Evolutionary conservation across 2,888 invertebrate genomes (phyloP).

Genomic region (Trichacis sp.): DNA sequence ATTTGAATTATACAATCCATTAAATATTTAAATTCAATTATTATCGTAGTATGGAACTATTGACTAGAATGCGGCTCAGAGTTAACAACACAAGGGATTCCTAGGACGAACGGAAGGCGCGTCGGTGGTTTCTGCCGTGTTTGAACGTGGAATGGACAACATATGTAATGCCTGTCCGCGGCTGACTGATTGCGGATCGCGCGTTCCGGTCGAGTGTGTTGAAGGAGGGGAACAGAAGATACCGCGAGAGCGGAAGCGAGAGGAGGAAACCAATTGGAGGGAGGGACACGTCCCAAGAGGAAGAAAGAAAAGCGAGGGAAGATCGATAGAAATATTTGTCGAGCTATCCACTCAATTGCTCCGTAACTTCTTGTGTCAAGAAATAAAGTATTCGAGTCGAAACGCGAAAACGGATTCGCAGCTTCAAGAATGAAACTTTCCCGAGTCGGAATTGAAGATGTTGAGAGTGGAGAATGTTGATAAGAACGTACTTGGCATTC

Average conservation of each 20-base stretch:
- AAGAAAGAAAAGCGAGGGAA: conserved; percentile 29
- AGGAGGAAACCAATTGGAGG: conserved; percentile 16
- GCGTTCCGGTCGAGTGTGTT: conserved; percentile 9
- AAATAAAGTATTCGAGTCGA: too few relatives aligned
- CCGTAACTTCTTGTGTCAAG: too few relatives aligned
- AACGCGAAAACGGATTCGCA: too few relatives aligned
- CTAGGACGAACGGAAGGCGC: conserved; percentile 19
- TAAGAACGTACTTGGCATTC: too few relatives aligned
- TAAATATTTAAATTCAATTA: too few relatives aligned
- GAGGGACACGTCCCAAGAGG: conserved; percentile 11
- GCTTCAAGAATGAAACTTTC: too few relatives aligned
- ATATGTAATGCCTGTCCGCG: conserved; percentile 64
- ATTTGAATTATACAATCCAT: too few relatives aligned
- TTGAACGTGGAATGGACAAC: conserved; percentile 67
- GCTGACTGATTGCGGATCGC: conserved; percentile 59
- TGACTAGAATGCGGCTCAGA: conserved; percentile 4
- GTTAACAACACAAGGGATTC: conserved; percentile 33
- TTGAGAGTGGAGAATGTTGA: too few relatives aligned
- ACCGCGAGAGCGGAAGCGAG: conserved; percentile 34
- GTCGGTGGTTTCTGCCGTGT: conserved; percentile 51
- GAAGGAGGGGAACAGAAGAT: conserved; percentile 26
- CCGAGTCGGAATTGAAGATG: too few relatives aligned
- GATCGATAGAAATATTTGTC: conserved; percentile 56
- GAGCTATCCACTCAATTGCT: conserved; percentile 61
- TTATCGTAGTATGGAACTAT: too few relatives aligned